phyloP scores from a whole-genome alignment of 2,888 invertebrate species.

The Malthinus flaveolus region DNA sequence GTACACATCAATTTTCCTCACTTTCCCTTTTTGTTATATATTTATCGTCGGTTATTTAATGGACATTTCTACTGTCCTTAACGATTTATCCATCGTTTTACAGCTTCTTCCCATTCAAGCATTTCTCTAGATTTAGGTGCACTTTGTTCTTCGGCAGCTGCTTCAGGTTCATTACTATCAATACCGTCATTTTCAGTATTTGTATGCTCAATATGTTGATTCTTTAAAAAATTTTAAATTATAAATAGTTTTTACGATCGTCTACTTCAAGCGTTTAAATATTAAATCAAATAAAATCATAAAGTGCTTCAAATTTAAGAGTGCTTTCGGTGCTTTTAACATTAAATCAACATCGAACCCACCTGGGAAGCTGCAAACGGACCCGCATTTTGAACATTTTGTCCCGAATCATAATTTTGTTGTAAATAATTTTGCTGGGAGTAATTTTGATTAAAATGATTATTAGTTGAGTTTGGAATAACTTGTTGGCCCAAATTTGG shows the following conservation, averaged over 20 bases:
- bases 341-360: constrained; percentile 35
- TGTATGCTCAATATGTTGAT: constrained; percentile 20
- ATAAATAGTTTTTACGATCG: too few species aligned
- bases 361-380: constrained; percentile 43
- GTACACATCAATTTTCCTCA: background rate
- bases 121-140: constrained; percentile 49
- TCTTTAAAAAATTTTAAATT: constrained; percentile 17
- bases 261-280: constrained; percentile 10
- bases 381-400: constrained; percentile 37
- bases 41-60: background rate
- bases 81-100: constrained; percentile 70
- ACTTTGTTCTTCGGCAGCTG: constrained; percentile 33
- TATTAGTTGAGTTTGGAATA: constrained; percentile 13
- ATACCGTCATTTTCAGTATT: constrained; percentile 21
- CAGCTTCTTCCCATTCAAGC: constrained; percentile 65
- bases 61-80: constrained; percentile 47
- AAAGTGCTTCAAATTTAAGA: constrained; percentile 15
- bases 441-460: constrained; percentile 26
- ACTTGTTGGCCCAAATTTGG: constrained; percentile 41
- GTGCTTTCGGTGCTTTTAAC: constrained; percentile 18
- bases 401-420: constrained; percentile 25
- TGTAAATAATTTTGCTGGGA: constrained; percentile 39
- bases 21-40: too few species aligned
- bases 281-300: constrained; percentile 7
- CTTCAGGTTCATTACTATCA: constrained; percentile 13